Evolutionary conservation across 92 coral and sea anemone genomes (phyloP).

Genomic region (Nematostella vectensis): DNA sequence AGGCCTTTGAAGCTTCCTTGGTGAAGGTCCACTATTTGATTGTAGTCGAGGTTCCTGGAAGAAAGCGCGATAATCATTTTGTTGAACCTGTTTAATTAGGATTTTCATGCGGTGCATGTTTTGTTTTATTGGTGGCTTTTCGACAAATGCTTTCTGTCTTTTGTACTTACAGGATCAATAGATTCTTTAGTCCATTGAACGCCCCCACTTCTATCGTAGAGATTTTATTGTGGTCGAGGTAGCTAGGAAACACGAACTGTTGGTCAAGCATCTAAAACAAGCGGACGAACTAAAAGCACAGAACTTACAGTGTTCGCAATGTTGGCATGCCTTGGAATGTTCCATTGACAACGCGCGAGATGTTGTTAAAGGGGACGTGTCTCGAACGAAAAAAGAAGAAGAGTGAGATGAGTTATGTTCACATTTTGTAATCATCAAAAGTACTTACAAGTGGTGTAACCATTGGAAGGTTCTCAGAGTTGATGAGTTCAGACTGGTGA

Average conservation of each 20-base stretch:
- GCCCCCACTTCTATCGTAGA: background rate
- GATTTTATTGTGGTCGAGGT: background rate
- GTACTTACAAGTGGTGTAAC: too few species aligned
- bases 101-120: too few species aligned
- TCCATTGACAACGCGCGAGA: background rate
- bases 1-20: constrained; percentile 2
- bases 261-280: too few species aligned
- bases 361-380: background rate
- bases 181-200: background rate
- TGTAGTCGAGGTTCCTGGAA: constrained; percentile 11
- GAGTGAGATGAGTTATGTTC: too few species aligned
- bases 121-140: too few species aligned
- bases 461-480: too few species aligned
- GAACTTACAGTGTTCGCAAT: background rate
- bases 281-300: too few species aligned
- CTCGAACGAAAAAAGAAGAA: background rate
- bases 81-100: too few species aligned
- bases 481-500: too few species aligned
- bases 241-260: background rate
- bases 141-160: too few species aligned
- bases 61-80: too few species aligned
- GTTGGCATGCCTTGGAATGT: background rate
- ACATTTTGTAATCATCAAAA: background rate
- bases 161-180: background rate
- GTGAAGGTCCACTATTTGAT: background rate